A percentile compares a stretch with the other conserved stretches of the same genome.
These are phyloP conservation scores for Polia nebulosa DNA, from an alignment of 2,888 invertebrate genomes.

Conservation along the genomic window DNA sequence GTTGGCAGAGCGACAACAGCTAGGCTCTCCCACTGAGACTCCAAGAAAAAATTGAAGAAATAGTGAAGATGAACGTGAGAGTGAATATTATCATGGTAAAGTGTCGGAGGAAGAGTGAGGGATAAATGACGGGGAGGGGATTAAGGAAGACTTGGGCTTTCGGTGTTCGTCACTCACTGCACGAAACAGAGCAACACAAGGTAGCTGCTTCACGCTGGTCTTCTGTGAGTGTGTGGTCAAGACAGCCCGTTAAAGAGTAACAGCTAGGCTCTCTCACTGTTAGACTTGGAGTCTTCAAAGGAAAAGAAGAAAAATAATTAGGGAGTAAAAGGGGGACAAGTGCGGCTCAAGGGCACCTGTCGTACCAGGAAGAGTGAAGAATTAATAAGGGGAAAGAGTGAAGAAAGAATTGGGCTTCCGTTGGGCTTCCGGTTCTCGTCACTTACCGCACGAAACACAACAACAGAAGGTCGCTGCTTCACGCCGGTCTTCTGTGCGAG, in stretches of 20 bases:
- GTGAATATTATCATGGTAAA: neutral
- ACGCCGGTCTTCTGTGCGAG: constrained; percentile 30
- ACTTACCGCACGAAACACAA: constrained; percentile 33
- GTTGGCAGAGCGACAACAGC: neutral
- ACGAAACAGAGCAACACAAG: constrained; percentile 10
- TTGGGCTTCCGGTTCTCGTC: constrained; percentile 16
- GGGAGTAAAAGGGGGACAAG: neutral
- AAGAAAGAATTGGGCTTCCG: neutral
- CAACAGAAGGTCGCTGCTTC: neutral
- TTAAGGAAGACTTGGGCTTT: neutral
- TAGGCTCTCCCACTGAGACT: constrained; percentile 34
- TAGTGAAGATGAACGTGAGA: no score
- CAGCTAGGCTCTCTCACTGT: constrained; percentile 19
- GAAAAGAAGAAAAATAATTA: neutral
- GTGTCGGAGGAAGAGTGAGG: neutral
- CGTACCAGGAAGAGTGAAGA: neutral
- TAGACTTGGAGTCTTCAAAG: neutral
- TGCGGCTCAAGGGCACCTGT: no score
- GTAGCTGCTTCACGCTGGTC: neutral
- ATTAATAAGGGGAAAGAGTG: accelerated
- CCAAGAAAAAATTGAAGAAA: no score
- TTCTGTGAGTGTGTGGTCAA: constrained; percentile 41
- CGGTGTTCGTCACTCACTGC: constrained; percentile 34
- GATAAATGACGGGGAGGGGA: accelerated
- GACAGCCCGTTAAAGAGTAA: constrained; percentile 32